Conservation (phyloP, 2,113 vertebrate genomes). For the Nesogale talazaci region DNA sequence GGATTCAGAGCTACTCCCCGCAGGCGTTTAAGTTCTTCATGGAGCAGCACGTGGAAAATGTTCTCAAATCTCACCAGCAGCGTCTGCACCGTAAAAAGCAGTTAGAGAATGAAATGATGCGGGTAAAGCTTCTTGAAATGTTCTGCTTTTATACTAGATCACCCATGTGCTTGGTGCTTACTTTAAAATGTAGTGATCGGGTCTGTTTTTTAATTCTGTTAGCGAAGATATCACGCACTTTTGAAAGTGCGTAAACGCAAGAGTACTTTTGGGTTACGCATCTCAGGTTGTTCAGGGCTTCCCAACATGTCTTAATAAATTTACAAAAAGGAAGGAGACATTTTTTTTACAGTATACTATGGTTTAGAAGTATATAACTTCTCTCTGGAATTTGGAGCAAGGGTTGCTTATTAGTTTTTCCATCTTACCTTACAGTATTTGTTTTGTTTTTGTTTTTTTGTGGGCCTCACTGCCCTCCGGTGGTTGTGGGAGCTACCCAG, state of each 20-base stretch:
- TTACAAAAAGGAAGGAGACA: constrained; percentile 45
- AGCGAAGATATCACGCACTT: constrained; percentile 19
- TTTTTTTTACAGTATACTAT: constrained; percentile 5
- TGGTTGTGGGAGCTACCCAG: no score
- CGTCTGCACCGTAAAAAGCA: constrained; percentile 97
- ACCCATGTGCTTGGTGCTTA: constrained; percentile 34
- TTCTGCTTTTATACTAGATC: constrained; percentile 63
- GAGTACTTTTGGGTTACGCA: constrained; percentile 48
- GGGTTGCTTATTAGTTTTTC: constrained; percentile 49
- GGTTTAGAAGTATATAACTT: not conserved
- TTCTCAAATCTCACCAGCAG: constrained; percentile 97
- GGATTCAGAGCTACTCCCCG: constrained; percentile 95
- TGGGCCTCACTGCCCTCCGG: no score
- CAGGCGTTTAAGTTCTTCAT: constrained; percentile 99
- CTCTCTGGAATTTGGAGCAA: constrained; percentile 35
- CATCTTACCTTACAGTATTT: constrained; percentile 33
- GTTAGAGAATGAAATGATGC: constrained; percentile 98
- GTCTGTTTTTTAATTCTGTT: constrained; percentile 28
- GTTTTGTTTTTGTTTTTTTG: no score
- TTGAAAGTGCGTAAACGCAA: constrained; percentile 48
- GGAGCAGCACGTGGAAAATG: constrained; percentile 99
- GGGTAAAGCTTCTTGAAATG: constrained; percentile 89
- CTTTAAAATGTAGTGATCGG: constrained; percentile 50
- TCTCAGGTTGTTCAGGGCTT: constrained; percentile 66
- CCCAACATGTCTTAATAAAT: constrained; percentile 51